A percentile compares a stretch with the other conserved stretches of the same genome.
phyloP scores from a whole-genome alignment of 2,888 invertebrate genomes.

The Eulithis prunata region DNA sequence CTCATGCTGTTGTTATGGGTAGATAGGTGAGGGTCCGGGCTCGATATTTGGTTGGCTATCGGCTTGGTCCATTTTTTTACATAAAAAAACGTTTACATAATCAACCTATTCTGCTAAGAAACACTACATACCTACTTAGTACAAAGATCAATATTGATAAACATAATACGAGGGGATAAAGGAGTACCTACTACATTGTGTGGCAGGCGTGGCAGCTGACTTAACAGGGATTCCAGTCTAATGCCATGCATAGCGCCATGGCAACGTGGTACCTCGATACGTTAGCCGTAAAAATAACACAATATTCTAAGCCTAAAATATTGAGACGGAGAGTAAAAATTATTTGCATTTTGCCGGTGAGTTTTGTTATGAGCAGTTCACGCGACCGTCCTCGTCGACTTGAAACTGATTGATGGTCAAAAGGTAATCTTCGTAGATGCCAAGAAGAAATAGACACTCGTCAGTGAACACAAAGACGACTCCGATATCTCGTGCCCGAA shows the following conservation, averaged over 20 bases:
- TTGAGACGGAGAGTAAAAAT: not conserved
- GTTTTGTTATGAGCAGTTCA: not conserved
- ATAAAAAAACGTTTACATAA: not conserved
- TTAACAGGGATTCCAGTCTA: not conserved
- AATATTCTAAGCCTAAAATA: not conserved
- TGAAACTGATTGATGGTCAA: slow-evolving; percentile 7
- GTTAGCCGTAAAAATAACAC: slow-evolving; percentile 4
- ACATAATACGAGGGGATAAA: slow-evolving; percentile 1
- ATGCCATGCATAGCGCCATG: slow-evolving; percentile 3
- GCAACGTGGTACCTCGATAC: not conserved
- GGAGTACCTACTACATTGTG: not conserved
- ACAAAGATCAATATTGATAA: slow-evolving; percentile 4
- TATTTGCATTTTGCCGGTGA: slow-evolving; percentile 1
- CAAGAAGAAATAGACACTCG: too few species aligned
- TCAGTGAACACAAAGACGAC: not conserved
- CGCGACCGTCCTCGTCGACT: not conserved
- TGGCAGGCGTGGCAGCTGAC: not conserved
- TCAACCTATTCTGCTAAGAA: not conserved
- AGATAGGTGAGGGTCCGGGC: not conserved
- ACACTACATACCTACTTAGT: not conserved
- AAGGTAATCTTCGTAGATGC: not conserved
- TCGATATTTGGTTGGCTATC: too few species aligned
- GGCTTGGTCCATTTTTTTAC: too few species aligned
- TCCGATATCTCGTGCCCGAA: not conserved
- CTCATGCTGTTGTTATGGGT: too few species aligned